These are phyloP conservation scores for Glaucopsyche alexis DNA, from an alignment of 2,888 invertebrate genomes.

Conservation along the genomic window DNA sequence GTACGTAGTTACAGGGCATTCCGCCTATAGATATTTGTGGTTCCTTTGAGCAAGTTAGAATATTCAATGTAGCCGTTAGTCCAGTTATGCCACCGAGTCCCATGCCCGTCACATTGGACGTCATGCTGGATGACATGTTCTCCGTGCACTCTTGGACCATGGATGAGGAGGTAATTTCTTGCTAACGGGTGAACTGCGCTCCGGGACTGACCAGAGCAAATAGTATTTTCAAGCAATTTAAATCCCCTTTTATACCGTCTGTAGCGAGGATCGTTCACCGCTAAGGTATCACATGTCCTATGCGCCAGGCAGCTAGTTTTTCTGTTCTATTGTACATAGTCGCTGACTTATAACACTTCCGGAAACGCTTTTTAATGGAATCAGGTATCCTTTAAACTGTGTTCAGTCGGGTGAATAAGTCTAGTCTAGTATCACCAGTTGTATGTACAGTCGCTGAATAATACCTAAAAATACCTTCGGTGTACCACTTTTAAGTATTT, in stretches of 20 bases:
- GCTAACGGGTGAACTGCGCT: slow-evolving; percentile 60
- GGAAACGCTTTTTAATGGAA: slow-evolving; percentile 28
- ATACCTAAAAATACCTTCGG: neutral
- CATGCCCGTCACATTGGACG: slow-evolving; percentile 77
- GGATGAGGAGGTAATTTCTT: slow-evolving; percentile 47
- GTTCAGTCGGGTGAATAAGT: neutral
- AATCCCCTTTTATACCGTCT: slow-evolving; percentile 57
- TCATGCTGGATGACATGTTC: slow-evolving; percentile 77
- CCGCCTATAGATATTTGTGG: slow-evolving; percentile 75
- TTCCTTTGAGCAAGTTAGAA: slow-evolving; percentile 70
- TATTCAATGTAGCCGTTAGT: slow-evolving; percentile 68
- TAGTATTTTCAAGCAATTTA: slow-evolving; percentile 51
- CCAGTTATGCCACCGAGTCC: slow-evolving; percentile 73
- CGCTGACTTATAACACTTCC: slow-evolving; percentile 55
- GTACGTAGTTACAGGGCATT: slow-evolving; percentile 77
- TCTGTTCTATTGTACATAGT: slow-evolving; percentile 58
- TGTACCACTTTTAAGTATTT: neutral
- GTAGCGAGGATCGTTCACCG: slow-evolving; percentile 60
- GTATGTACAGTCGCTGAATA: neutral
- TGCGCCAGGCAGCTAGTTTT: slow-evolving; percentile 59
- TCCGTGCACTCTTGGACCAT: slow-evolving; percentile 72
- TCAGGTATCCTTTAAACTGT: slow-evolving; percentile 12
- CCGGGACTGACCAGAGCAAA: slow-evolving; percentile 72
- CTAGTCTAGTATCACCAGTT: neutral
- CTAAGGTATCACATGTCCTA: slow-evolving; percentile 63